These are phyloP conservation scores for Heliconius himera DNA, from an alignment of 1,140 invertebrate species.

Conservation along the genomic window DNA sequence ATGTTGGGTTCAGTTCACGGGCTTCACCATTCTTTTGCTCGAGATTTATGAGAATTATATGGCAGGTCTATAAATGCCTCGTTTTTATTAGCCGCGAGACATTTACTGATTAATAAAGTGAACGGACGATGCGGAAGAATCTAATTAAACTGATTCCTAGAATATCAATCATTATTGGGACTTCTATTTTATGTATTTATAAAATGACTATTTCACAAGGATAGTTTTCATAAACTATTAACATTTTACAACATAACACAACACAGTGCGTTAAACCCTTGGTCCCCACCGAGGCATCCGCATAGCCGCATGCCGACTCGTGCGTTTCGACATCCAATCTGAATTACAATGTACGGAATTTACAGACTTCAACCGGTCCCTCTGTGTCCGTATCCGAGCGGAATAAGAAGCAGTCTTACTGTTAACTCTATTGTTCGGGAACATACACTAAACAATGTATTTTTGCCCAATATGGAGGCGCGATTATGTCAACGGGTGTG, in stretches of 20 bases:
- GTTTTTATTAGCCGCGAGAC: conserved; percentile 75
- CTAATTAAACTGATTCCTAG: conserved; percentile 67
- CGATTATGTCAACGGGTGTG: conserved; percentile 79
- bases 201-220: conserved; percentile 10
- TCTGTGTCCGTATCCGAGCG: conserved; percentile 75
- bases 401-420: conserved; percentile 80
- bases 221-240: conserved; percentile 8
- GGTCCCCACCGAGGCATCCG: conserved; percentile 61
- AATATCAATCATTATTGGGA: conserved; percentile 42
- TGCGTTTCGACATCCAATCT: conserved; percentile 77
- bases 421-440: conserved; percentile 77
- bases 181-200: conserved; percentile 4
- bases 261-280: conserved; percentile 61
- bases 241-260: conserved; percentile 30
- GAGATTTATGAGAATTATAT: conserved; percentile 76
- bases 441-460: conserved; percentile 75
- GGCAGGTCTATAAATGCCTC: conserved; percentile 75
- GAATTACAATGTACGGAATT: conserved; percentile 80
- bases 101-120: conserved; percentile 79
- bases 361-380: conserved; percentile 69
- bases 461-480: conserved; percentile 75
- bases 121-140: conserved; percentile 71
- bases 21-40: conserved; percentile 66
- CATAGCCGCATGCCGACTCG: conserved; percentile 75
- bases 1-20: conserved; percentile 67